Evolutionary conservation across 2,888 invertebrate genomes (phyloP).

Genomic region (Biston stratarius): DNA sequence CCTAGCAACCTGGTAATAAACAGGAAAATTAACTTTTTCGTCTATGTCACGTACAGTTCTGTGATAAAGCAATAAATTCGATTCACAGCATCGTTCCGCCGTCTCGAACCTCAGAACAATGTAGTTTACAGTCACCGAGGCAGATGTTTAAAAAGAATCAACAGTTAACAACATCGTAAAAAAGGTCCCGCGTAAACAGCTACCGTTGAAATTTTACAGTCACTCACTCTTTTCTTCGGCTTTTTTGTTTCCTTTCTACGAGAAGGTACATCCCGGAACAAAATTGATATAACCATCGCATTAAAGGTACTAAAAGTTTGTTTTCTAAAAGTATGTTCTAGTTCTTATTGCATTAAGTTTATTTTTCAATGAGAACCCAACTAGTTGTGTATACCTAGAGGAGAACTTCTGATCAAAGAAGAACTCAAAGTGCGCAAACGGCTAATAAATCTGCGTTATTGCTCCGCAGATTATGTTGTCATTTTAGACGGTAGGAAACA

Average conservation of each 20-base stretch:
- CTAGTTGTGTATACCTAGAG: too few relatives aligned
- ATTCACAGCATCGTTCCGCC: conserved; percentile 64
- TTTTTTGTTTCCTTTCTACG: conserved; percentile 51
- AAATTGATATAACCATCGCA: conserved; percentile 37
- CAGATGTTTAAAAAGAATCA: conserved; percentile 85
- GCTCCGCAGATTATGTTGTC: too few relatives aligned
- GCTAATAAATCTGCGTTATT: too few relatives aligned
- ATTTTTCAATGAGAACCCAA: too few relatives aligned
- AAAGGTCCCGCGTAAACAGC: conserved; percentile 78
- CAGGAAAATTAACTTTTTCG: conserved; percentile 11
- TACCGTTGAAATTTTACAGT: conserved; percentile 81
- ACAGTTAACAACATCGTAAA: conserved; percentile 85
- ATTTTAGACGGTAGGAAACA: too few relatives aligned
- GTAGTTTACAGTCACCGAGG: conserved; percentile 79
- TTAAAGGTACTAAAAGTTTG: background rate
- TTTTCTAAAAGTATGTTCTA: background rate
- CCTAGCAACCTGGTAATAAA: background rate
- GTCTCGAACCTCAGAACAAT: conserved; percentile 72
- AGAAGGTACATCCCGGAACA: conserved; percentile 40
- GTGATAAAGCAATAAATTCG: conserved; percentile 50
- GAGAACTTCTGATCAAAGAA: too few relatives aligned
- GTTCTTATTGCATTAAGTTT: too few relatives aligned
- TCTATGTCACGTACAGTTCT: conserved; percentile 28
- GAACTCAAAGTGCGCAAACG: too few relatives aligned
- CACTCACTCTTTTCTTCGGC: conserved; percentile 62